Percentiles rank a stretch among this genome's conserved stretches.
Conservation (phyloP, 2,888 invertebrate species). For the Morpho achilles region DNA sequence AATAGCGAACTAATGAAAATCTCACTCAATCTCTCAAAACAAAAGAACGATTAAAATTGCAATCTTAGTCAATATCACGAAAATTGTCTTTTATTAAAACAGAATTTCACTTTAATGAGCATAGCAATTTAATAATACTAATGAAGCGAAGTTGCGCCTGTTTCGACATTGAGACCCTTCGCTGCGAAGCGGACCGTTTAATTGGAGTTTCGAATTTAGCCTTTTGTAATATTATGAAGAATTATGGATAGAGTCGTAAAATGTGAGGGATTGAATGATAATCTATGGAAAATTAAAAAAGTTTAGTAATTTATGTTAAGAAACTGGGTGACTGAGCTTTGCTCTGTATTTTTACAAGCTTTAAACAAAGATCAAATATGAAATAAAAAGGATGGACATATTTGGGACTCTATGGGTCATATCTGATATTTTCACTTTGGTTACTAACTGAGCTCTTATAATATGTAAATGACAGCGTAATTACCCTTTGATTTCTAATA, state of each 20-base stretch:
- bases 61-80: conserved; percentile 2
- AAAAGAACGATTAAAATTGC: neutral
- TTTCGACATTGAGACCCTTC: conserved; percentile 16
- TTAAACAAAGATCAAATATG: too few species aligned
- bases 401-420: too few species aligned
- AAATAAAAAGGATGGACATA: too few species aligned
- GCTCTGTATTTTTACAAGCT: too few species aligned
- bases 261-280: conserved; percentile 8
- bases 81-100: conserved; percentile 21
- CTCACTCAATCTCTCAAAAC: neutral
- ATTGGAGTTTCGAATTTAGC: conserved; percentile 19
- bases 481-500: too few species aligned
- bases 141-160: conserved; percentile 21
- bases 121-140: conserved; percentile 23
- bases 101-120: conserved; percentile 24
- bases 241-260: conserved; percentile 12
- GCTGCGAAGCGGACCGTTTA: conserved; percentile 15
- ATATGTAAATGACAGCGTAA: too few species aligned
- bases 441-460: too few species aligned
- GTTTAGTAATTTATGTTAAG: neutral
- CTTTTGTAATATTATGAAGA: conserved; percentile 16
- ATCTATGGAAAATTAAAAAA: conserved; percentile 7
- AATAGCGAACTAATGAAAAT: too few species aligned
- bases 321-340: neutral
- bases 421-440: too few species aligned